phyloP scores from a whole-genome alignment of 2,797 vertebrate species.

The Megalops cyprinoides region DNA sequence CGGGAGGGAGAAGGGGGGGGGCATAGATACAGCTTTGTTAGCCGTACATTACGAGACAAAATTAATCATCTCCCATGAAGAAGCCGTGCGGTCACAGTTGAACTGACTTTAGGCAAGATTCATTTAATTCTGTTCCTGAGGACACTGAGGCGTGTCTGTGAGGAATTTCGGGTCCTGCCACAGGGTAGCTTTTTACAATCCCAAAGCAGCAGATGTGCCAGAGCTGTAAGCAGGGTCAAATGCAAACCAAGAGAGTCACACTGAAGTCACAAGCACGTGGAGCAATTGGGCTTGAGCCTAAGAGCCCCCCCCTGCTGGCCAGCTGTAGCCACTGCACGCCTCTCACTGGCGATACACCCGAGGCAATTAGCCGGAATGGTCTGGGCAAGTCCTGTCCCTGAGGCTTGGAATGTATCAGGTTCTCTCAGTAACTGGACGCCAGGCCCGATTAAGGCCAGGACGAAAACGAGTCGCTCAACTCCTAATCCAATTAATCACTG shows the following conservation, averaged over 20 bases:
- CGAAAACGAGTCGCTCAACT: background rate
- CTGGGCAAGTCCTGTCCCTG: too few species aligned
- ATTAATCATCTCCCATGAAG: conserved; percentile 56
- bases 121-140: conserved; percentile 33
- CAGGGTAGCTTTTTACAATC: conserved; percentile 29
- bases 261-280: background rate
- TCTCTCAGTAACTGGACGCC: background rate
- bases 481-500: background rate
- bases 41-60: conserved; percentile 46
- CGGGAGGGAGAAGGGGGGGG: conserved; percentile 50
- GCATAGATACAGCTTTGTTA: conserved; percentile 64
- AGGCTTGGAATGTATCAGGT: background rate
- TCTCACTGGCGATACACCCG: background rate
- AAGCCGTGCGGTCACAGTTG: conserved; percentile 48
- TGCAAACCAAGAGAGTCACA: conserved; percentile 32
- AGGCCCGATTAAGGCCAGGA: background rate
- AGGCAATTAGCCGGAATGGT: background rate
- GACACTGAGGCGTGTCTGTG: conserved; percentile 57
- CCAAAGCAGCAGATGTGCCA: conserved; percentile 57
- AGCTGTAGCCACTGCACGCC: too few species aligned
- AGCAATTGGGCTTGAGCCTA: too few species aligned
- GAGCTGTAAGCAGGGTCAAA: conserved; percentile 31
- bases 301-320: too few species aligned
- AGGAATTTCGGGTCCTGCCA: conserved; percentile 49
- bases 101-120: conserved; percentile 51